Base-by-base conservation (phyloP, 1,140 invertebrate genomes). In the Pogonomyrmex barbatus region DNA sequence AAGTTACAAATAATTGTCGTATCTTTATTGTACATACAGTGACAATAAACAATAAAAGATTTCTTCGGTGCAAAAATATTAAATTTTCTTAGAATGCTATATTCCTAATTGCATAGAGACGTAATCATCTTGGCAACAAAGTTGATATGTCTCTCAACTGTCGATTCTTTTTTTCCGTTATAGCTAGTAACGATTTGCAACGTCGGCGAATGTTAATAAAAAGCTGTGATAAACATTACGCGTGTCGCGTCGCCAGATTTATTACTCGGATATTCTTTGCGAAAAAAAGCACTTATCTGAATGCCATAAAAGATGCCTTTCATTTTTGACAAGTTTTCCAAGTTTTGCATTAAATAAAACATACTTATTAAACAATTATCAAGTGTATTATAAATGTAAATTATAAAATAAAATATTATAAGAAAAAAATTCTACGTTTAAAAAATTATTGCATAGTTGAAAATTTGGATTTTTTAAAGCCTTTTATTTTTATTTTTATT, bases 171-270 rank as follows among this genome's bases (percentile, higher is more conserved):
- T 81, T n/a, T 45, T 33, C 10, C 39, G 30, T 24, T 39, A 9
- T 12, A 56, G 42, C 17, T 81, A 56, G 70, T 70, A 56, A 45
- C 42, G 45, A n/a, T 81, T 70, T 70, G 8, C 65, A 54, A 56
- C 39, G n/a, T 33, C 10, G 52, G 9, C 65, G 39, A 45, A 8
- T 52, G 4, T 45, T 70, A 67, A 63, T 78, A 81, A 71, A 81
- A 81, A 81, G 12, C 39, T 3, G n/a, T 60, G 24, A 56, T 45
- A 71, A 33, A 54, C 14, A 42, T 45, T 52, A 6, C 12, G 39
- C 17, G 14, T 33, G 24, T 71, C 30, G 12, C 47, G 42, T 1
- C 24, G 24, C 0, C 24, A 56, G 24, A 71, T 81, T 81, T 71
- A 70, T 70, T 14, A 70, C 14, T n/a, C 1, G 4, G 14, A 70